A percentile compares a stretch with the other conserved stretches of the same genome.
Evolutionary conservation across 2,888 invertebrate genomes (phyloP).

Genomic region (Blomia tropicalis): DNA sequence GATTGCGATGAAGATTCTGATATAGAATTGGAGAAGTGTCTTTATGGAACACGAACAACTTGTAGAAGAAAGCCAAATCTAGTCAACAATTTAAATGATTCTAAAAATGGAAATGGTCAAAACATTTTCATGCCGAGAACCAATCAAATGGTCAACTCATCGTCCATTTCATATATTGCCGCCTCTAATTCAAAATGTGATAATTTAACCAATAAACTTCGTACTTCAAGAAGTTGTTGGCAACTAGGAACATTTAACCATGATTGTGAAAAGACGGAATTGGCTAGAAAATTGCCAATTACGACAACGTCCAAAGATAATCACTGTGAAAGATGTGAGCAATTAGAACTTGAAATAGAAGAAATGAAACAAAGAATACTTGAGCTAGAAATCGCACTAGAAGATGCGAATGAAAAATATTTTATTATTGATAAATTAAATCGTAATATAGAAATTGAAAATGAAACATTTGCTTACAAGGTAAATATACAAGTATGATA

Average conservation of each 20-base stretch:
- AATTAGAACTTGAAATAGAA: not conserved
- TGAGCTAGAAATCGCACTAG: constrained; percentile 28
- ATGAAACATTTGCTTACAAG: constrained; percentile 37
- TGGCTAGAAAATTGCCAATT: no score
- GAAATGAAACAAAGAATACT: constrained; percentile 19
- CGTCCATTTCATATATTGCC: not conserved
- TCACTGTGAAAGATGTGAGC: not conserved
- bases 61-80: not conserved
- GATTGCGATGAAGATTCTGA: not conserved
- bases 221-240: not conserved
- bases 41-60: not conserved
- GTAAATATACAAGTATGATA: constrained; percentile 30
- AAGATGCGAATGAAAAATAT: constrained; percentile 29
- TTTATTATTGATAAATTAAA: constrained; percentile 26
- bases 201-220: not conserved
- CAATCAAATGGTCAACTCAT: not conserved
- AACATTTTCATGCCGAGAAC: not conserved
- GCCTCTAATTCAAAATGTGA: not conserved
- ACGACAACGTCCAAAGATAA: not conserved
- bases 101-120: not conserved
- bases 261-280: not conserved
- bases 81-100: not conserved
- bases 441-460: constrained; percentile 35
- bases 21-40: constrained; percentile 2
- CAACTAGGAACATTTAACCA: not conserved